Conservation (phyloP, 1,140 invertebrate species). For the Teleogryllus occipitalis region DNA sequence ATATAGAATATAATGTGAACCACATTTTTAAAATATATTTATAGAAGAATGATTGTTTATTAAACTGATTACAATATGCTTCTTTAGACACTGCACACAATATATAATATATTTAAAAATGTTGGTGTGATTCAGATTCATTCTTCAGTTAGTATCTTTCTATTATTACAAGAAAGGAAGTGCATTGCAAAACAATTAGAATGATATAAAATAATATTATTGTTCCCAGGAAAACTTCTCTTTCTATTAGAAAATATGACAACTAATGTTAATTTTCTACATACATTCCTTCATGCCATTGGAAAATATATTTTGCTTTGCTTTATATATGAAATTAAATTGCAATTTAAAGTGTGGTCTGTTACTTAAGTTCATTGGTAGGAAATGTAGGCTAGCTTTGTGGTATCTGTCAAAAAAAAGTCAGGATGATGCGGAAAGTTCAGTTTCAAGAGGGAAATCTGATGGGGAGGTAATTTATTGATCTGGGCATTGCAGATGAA, state of each 20-base stretch:
- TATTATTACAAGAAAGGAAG: not conserved
- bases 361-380: not conserved
- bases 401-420: not conserved
- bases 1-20: not conserved
- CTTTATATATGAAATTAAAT: not conserved
- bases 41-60: not conserved
- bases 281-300: not conserved
- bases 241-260: not conserved
- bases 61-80: not conserved
- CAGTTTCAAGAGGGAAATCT: not conserved
- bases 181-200: not conserved
- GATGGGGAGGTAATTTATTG: not conserved
- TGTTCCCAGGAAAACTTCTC: not conserved
- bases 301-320: not conserved
- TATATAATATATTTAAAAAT: not conserved
- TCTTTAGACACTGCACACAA: not conserved
- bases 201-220: not conserved
- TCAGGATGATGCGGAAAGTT: not conserved
- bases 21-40: conserved; percentile 6
- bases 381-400: not conserved
- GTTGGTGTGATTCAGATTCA: not conserved
- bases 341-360: not conserved
- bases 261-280: no score
- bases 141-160: not conserved
- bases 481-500: not conserved